These are phyloP conservation scores for Drosophila novamexicana DNA, from an alignment of 1,140 invertebrate species.

Conservation along the genomic window DNA sequence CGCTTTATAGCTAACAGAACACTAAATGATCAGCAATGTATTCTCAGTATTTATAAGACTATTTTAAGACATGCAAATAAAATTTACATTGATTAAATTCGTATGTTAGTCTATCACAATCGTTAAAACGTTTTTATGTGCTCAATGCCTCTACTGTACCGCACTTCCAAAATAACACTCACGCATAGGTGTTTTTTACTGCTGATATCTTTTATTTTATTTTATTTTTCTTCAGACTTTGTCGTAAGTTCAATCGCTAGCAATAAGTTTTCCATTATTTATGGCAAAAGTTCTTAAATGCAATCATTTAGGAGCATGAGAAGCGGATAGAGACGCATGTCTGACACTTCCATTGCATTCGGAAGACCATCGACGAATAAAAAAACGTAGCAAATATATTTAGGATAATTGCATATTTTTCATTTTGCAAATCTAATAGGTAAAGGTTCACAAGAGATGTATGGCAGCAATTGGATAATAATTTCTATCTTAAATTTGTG, in stretches of 20 bases:
- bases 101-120: not conserved
- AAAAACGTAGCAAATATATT: slow-evolving; percentile 57
- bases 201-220: not conserved
- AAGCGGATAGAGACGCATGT: slow-evolving; percentile 3
- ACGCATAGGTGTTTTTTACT: slow-evolving; percentile 7
- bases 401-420: slow-evolving; percentile 65
- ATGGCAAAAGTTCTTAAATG: slow-evolving; percentile 41
- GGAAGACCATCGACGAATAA: not conserved
- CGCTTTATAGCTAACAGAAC: not conserved
- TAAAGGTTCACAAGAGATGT: not conserved
- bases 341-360: not conserved
- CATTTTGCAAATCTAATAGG: slow-evolving; percentile 35
- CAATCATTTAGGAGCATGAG: slow-evolving; percentile 33
- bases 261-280: slow-evolving; percentile 50
- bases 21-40: no score
- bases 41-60: no score
- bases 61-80: no score
- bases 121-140: not conserved
- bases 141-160: not conserved
- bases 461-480: slow-evolving; percentile 36
- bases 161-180: slow-evolving; percentile 11
- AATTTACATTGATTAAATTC: not conserved
- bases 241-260: slow-evolving; percentile 24
- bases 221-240: not conserved
- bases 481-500: slow-evolving; percentile 31